Base-by-base conservation (phyloP, 2,797 vertebrate genomes). In the Pangasius mekongensis region DNA sequence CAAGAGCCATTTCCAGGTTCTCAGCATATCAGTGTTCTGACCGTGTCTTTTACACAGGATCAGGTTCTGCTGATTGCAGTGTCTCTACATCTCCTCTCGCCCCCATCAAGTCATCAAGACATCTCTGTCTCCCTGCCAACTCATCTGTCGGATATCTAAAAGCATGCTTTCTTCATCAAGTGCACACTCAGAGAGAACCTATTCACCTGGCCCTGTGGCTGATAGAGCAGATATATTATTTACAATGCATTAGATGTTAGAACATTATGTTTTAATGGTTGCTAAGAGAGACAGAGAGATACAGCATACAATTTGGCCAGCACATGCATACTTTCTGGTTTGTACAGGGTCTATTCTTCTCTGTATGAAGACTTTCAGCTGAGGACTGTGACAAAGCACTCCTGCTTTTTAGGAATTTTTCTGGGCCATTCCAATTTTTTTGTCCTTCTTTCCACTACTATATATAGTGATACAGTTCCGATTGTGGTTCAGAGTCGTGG, bases 171-270 rank as follows among this genome's bases (percentile, higher is more conserved):
- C 82, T 78, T 85, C 49, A 56, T 82, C 36, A 77, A 74, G 67
- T 73, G 62, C 2, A 20, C 80, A 78, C 64, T 86, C 52, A 62
- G 62, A 87, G 76, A 84, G 62, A 9, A 62, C 85, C 88, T 78
- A 83, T 82, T 36, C 78, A 74, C 88, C 90, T 87, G 93, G 89
- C 89, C 93, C 89, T 93, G 91, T 91, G 92, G 94, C 94, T 94
- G 94, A 95, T 93, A 92, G 92, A 90, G 93, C 91, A 58, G 91
- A 94, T 94, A 88, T 94, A 91, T 95, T 95, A 95, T 95, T 94
- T 93, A 95, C 93, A 94, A 93, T 24, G 22, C 93, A 94, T 95
- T 93, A 94, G 93, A 90, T 91, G 91, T 91, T 88, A 83, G 76
- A 86, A 39, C 87, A 89, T 86, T 90, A 88, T 85, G 71, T 84